Base-by-base conservation (phyloP, 2,888 invertebrate species). In the Lasioglossum vierecki region DNA sequence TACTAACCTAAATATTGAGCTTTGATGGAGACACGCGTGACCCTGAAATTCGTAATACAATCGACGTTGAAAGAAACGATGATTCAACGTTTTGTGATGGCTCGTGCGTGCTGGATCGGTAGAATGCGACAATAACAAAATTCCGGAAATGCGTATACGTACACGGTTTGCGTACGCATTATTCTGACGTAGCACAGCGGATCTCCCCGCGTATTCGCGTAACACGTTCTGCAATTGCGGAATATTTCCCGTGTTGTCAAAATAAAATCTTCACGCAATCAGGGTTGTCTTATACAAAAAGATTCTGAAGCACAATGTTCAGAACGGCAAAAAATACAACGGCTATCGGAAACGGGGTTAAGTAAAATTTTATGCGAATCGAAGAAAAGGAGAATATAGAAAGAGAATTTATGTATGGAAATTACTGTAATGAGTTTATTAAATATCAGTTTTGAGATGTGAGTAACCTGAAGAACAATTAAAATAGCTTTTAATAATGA, bases 101-200 rank as follows among this genome's bases (percentile, higher is more conserved):
- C 35, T 60, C 57, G 41, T 41, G 66, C 82, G 82, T 77, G 83
- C 78, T 41, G 68, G 80, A n/a, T 46, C 57, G 77, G n/a, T 68
- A 80, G 80, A 89, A 87, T 89, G 85, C 82, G 76, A 73, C 82
- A 72, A 75, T 70, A 84, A 82, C 83, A 81, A 84, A 82, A 83
- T 79, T 80, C 76, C 79, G 82, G 82, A 85, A 87, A 81, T 83
- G 86, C 88, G 88, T 88, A 39, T 88, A 39, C 5, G 39, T 39
- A 53, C 75, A 74, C 53, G 26, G 18, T 60, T 8, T 9, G 15
- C 13, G 49, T 74, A 68, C 79, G 79, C 80, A 73, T 66, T 35
- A 35, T 68, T 18, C 26, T 35, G 66, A 22, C 66, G 35, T 60
- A 4, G 30, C 63, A 4, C 41, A 66, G 39, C 75, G 46, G 46